Evolutionary conservation across 2,797 vertebrate species (phyloP), one percentile per base, ranked within the genome.

Genomic region (Enteromius fasciolatus): DNA sequence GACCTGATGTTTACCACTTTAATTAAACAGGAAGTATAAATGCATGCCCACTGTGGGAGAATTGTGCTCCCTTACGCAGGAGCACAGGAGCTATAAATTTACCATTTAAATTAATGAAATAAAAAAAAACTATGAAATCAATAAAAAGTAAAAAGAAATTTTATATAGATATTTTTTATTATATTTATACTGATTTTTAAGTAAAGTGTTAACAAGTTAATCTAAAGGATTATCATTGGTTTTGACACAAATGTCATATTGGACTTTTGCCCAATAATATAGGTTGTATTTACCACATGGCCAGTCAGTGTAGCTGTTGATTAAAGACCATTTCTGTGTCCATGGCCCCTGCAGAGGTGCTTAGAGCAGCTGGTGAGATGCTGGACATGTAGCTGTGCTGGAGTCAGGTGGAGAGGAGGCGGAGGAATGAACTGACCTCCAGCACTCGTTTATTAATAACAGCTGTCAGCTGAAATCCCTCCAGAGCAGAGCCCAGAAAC

Each of bases 391-490:
- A 69, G 39, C 76, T 81, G 61, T 84, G 79, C 44, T 36, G 63
- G 63, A 82, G 73, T 68, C 75, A 48, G 83, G 82, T 66, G 73
- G 72, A 81, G 84, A 48, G 67, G 54, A 82, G 89, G 90, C 91
- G 91, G 91, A 90, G 92, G 91, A 91, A 91, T 90, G 91, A 90
- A 90, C 89, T 93, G 91, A 87, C 91, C 93, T 92, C 88, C 90
- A 93, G 90, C 91, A 92, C 92, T 90, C 92, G 91, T 91, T 92
- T 92, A 93, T 94, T 94, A 94, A 95, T 95, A 94, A 94, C 91
- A 93, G 92, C 93, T 91, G 93, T 93, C 93, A 93, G 91, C 80
- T 91, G 89, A 93, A 91, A 92, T 91, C 90, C 92, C 88, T 88
- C 91, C 89, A 92, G 92, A 90, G 89, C 74, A 64, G 1, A 70